A percentile compares a stretch with the other conserved stretches of the same genome.
Conservation (phyloP, 1,140 invertebrate species). For the Temnothorax nylanderi region DNA sequence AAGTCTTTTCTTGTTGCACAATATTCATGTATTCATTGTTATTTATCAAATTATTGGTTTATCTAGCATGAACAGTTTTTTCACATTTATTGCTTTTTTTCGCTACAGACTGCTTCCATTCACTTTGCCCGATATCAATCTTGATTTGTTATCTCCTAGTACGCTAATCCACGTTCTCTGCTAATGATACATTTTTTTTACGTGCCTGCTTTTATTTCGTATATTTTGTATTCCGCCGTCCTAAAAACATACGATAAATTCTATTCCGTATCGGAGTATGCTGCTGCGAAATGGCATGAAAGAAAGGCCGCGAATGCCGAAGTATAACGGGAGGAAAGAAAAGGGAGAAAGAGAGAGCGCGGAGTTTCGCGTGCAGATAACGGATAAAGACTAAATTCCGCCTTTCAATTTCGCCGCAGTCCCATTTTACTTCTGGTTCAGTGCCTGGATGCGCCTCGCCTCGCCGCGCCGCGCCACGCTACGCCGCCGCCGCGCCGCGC, state of each 20-base stretch:
- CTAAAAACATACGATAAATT: constrained; percentile 30
- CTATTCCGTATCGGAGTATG: constrained; percentile 21
- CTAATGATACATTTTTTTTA: background rate
- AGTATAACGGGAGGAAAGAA: constrained; percentile 44
- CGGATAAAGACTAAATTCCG: constrained; percentile 71
- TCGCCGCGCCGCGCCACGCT: background rate
- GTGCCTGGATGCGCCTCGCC: constrained; percentile 53
- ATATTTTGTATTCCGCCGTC: background rate
- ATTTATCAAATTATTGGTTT: background rate
- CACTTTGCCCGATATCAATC: background rate
- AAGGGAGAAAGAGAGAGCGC: constrained; percentile 27
- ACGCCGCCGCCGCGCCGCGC: background rate
- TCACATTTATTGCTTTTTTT: background rate
- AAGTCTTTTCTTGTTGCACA: background rate
- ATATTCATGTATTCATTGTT: constrained; percentile 3
- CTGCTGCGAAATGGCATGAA: constrained; percentile 9
- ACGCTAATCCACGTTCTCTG: background rate
- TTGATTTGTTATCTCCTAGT: constrained; percentile 25
- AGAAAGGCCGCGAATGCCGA: constrained; percentile 35
- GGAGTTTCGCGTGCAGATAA: constrained; percentile 54
- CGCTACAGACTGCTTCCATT: background rate
- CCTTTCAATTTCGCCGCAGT: constrained; percentile 74
- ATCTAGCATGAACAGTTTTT: background rate
- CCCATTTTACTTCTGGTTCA: constrained; percentile 72
- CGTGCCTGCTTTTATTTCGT: background rate